phyloP scores from a whole-genome alignment of 2,113 vertebrate species.

The Callithrix jacchus region DNA sequence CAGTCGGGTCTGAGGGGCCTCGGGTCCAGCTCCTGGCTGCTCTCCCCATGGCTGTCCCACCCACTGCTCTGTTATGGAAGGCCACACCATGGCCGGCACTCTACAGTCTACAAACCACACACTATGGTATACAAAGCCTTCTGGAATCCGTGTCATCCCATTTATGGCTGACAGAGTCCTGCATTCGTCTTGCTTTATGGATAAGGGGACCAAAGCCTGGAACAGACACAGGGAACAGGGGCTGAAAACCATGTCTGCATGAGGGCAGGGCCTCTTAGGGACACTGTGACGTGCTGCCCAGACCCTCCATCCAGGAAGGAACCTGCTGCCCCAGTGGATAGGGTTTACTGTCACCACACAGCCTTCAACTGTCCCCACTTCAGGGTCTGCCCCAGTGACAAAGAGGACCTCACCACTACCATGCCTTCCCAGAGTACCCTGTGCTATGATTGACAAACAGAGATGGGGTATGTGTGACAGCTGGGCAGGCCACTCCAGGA shows the following conservation, averaged over 20 bases:
- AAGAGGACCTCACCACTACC: not conserved
- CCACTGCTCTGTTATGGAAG: not conserved
- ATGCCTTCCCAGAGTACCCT: not conserved
- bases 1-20: not conserved
- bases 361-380: not conserved
- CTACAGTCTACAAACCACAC: not conserved
- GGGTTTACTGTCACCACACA: not conserved
- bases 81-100: not conserved
- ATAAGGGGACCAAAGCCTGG: not conserved
- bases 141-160: too few species aligned
- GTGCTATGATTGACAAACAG: accelerated
- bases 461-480: accelerated
- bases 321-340: accelerated
- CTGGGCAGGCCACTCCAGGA: accelerated
- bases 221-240: not conserved
- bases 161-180: not conserved
- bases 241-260: not conserved
- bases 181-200: too few species aligned
- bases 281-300: accelerated
- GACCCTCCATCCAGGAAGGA: not conserved
- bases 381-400: not conserved
- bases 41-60: not conserved
- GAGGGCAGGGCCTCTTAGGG: not conserved
- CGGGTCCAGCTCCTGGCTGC: not conserved
- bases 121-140: not conserved